Percentiles rank a stretch among this genome's conserved stretches.
Evolutionary conservation across 1,140 invertebrate genomes (phyloP).

Genomic region (Drosophila carrolli): DNA sequence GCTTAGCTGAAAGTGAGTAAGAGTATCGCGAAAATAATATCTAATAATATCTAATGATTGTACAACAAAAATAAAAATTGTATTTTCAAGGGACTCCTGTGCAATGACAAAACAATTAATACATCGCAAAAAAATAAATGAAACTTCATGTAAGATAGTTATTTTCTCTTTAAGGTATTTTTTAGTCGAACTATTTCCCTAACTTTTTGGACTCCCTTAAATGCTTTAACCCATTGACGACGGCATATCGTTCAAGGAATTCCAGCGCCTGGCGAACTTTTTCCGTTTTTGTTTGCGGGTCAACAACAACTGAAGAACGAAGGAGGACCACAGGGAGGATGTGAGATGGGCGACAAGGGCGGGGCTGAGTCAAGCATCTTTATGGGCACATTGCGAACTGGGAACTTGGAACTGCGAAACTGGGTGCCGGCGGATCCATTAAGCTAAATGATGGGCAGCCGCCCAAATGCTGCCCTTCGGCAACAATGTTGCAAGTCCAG

Average conservation of each 20-base stretch:
- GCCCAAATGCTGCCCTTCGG: constrained; percentile 49
- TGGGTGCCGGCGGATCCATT: constrained; percentile 61
- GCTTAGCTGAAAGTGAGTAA: too few relatives aligned
- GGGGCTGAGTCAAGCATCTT: constrained; percentile 25
- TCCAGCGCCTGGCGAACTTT: constrained; percentile 20
- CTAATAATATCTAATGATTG: too few relatives aligned
- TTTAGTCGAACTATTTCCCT: not conserved
- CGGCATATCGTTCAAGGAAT: constrained; percentile 32
- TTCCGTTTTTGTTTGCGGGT: constrained; percentile 35
- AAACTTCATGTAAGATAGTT: too few relatives aligned
- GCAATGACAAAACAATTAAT: too few relatives aligned
- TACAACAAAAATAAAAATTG: too few relatives aligned
- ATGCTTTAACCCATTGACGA: constrained; percentile 38
- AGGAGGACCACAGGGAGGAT: not conserved
- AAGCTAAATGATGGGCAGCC: constrained; percentile 74
- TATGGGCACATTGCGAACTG: constrained; percentile 13
- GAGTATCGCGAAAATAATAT: too few relatives aligned
- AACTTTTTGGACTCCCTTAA: constrained; percentile 20
- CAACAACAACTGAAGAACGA: constrained; percentile 25
- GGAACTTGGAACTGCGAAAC: constrained; percentile 17
- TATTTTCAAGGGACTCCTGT: too few relatives aligned
- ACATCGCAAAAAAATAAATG: too few relatives aligned
- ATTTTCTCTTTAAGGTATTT: not conserved
- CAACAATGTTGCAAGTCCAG: constrained; percentile 61
- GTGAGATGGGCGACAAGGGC: constrained; percentile 24